These are phyloP conservation scores for Diplogasteroides magnus DNA, from an alignment of 1,140 invertebrate genomes.

Conservation along the genomic window DNA sequence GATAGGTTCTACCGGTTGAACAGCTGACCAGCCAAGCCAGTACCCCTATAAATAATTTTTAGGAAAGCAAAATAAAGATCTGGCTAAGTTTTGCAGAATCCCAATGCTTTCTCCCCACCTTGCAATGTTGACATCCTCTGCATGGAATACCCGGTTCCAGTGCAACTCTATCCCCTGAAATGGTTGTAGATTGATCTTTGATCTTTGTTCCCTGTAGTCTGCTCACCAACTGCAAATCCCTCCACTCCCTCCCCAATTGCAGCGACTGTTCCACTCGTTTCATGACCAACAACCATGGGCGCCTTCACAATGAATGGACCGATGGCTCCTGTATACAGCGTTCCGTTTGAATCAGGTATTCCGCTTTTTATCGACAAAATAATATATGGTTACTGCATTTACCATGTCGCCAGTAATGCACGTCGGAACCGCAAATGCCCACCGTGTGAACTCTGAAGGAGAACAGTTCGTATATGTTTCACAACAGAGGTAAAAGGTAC, in stretches of 20 bases:
- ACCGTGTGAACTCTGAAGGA: constrained; percentile 71
- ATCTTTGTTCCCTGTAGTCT: constrained; percentile 47
- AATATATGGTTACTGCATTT: background rate
- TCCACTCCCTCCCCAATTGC: constrained; percentile 69
- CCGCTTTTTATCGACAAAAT: too few relatives aligned
- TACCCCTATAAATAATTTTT: too few relatives aligned
- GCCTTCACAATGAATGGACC: constrained; percentile 73
- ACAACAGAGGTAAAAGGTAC: background rate
- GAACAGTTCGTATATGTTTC: background rate
- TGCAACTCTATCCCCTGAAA: constrained; percentile 71
- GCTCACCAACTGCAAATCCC: constrained; percentile 65
- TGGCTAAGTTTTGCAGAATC: background rate
- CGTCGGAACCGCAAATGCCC: constrained; percentile 92
- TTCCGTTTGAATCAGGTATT: background rate
- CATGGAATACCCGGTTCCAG: constrained; percentile 88
- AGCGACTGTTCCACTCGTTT: constrained; percentile 72
- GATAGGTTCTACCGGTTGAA: too few relatives aligned
- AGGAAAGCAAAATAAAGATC: too few relatives aligned
- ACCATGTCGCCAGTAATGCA: constrained; percentile 77
- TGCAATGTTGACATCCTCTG: constrained; percentile 75
- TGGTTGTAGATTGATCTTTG: background rate
- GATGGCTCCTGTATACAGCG: constrained; percentile 62
- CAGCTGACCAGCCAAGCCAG: too few relatives aligned
- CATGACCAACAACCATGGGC: constrained; percentile 80
- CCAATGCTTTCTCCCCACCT: constrained; percentile 58